Evolutionary conservation across 1,140 invertebrate species (phyloP), one percentile per base, ranked within the genome.

Genomic region (Piezodorus guildinii): DNA sequence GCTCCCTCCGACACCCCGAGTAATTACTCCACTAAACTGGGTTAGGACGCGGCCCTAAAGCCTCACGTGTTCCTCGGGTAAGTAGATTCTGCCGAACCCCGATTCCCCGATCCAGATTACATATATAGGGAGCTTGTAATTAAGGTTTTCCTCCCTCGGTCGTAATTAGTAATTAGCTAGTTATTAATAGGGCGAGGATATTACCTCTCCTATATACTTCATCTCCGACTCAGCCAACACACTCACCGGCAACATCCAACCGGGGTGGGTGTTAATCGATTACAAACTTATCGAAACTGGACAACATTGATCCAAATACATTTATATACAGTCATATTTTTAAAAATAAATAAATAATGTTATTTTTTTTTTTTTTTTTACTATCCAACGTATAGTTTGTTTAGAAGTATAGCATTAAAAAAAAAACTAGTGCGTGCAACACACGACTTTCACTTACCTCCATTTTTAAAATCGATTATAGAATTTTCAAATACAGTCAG

Each of bases 81-180:
- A 60, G 58, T 60, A 60, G 58, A 60, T 60, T 60, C 43, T n/a
- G 3, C 30, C 58, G 12, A 19, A 34, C 43, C 30, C 30, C 30
- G 16, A 34, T 23, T 43, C 60, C 60, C 60, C 64, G 64, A 65
- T 65, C 64, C 49, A 65, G 64, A 65, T 65, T 65, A 65, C 64
- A 65, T 64, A 64, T 64, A 64, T 39, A 63, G 58, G 52, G 52
- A 56, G 58, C n/a, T 34, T 60, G 64, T 65, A 65, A 65, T 65
- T 65, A 65, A 65, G 64, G 64, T 56, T 60, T 65, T 65, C 58
- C 44, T 56, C 60, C 49, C 52, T 23, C 52, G 14, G 23, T 23
- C 21, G 56, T 62, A 60, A 65, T 65, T 65, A 65, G 58, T 65
- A 65, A 65, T 65, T 65, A 65, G 64, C 49, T 62, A 62, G 64